Conservation (phyloP, 2,888 invertebrate species). For the Drosophila recens region DNA sequence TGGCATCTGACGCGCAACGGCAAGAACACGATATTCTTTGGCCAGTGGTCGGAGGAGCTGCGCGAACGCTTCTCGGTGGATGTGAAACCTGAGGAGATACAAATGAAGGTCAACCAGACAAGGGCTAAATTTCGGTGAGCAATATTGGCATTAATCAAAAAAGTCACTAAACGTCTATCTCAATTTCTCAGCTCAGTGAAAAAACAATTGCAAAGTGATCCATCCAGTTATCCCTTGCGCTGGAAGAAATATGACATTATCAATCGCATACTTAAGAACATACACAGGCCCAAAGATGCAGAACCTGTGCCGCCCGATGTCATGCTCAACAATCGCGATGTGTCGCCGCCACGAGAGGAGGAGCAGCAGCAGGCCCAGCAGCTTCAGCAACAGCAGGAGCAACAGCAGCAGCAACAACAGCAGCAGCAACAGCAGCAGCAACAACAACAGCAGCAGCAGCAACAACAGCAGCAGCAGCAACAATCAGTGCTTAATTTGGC, state of each 20-base stretch:
- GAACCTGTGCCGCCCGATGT: constrained; percentile 80
- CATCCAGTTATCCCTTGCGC: constrained; percentile 59
- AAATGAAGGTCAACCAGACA: constrained; percentile 83
- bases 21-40: constrained; percentile 81
- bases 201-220: constrained; percentile 66
- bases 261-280: constrained; percentile 78
- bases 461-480: constrained; percentile 19
- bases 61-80: constrained; percentile 76
- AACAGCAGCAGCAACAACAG: constrained; percentile 20
- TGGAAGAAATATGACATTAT: constrained; percentile 82
- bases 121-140: constrained; percentile 81
- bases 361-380: constrained; percentile 45
- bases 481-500: constrained; percentile 39
- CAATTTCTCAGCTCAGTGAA: constrained; percentile 68
- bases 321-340: constrained; percentile 79
- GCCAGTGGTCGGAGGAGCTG: constrained; percentile 78
- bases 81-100: constrained; percentile 81
- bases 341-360: constrained; percentile 72
- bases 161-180: background rate
- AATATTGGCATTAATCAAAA: background rate
- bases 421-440: constrained; percentile 23
- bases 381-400: constrained; percentile 21
- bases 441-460: constrained; percentile 26
- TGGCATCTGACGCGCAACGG: constrained; percentile 81
- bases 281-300: constrained; percentile 80